Conservation (phyloP, 2,888 invertebrate genomes). For the Hypolimnas misippus region DNA sequence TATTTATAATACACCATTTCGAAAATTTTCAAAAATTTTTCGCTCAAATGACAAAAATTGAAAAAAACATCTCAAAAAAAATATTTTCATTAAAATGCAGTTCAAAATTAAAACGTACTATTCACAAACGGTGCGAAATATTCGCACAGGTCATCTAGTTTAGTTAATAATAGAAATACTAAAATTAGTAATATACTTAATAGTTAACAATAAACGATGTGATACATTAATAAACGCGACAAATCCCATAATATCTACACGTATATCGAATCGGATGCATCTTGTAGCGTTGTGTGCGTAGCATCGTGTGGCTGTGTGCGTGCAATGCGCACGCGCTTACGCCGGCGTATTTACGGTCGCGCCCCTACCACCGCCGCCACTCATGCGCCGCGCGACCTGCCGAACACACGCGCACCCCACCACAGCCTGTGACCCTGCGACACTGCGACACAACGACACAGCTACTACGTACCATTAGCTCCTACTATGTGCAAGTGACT, state of each 20-base stretch:
- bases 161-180: too few species aligned
- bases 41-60: too few species aligned
- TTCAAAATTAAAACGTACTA: too few species aligned
- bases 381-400: constrained; percentile 79
- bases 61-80: too few species aligned
- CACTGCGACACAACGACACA: constrained; percentile 55
- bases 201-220: too few species aligned
- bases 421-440: constrained; percentile 58
- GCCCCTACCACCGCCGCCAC: constrained; percentile 81
- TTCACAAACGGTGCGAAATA: too few species aligned
- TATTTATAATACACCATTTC: too few species aligned
- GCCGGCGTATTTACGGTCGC: constrained; percentile 78
- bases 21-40: too few species aligned
- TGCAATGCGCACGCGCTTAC: constrained; percentile 69
- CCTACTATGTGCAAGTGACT: constrained; percentile 75
- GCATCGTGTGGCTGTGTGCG: constrained; percentile 51
- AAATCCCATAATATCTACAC: constrained; percentile 4
- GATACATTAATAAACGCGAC: too few species aligned
- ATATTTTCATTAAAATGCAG: too few species aligned
- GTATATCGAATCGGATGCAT: constrained; percentile 29
- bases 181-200: too few species aligned
- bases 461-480: constrained; percentile 52
- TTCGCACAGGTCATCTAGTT: too few species aligned
- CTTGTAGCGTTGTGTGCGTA: constrained; percentile 39
- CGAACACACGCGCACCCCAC: constrained; percentile 79